A percentile compares a stretch with the other conserved stretches of the same genome.
These are phyloP conservation scores for Sciurus vulgaris DNA, from an alignment of 2,797 vertebrate genomes.

Conservation along the genomic window DNA sequence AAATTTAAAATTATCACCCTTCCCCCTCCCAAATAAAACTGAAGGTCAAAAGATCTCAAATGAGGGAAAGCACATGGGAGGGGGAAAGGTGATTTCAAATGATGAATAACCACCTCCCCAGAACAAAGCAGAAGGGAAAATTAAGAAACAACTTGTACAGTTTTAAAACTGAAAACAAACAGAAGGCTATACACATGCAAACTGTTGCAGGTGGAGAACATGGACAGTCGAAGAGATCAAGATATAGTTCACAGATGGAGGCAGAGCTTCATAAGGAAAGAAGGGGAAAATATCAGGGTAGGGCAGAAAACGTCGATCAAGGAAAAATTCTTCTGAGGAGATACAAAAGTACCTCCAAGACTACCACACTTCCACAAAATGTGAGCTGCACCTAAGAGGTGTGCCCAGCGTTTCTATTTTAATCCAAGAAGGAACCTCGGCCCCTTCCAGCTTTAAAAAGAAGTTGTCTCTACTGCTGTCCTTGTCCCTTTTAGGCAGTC, in stretches of 20 bases:
- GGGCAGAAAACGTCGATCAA: not conserved
- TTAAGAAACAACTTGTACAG: slow-evolving; percentile 60
- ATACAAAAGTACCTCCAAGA: slow-evolving; percentile 8
- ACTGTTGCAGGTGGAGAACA: slow-evolving; percentile 32
- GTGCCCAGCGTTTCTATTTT: slow-evolving; percentile 42
- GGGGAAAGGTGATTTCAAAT: slow-evolving; percentile 80
- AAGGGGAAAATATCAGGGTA: not conserved
- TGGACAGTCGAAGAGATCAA: slow-evolving; percentile 5
- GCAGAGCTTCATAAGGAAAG: slow-evolving; percentile 48
- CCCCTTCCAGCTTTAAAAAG: slow-evolving; percentile 59
- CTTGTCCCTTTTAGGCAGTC: slow-evolving; percentile 51
- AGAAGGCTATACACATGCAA: slow-evolving; percentile 57
- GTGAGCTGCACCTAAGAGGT: slow-evolving; percentile 38
- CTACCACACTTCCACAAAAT: slow-evolving; percentile 35
- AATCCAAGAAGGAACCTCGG: slow-evolving; percentile 62
- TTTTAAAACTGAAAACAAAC: slow-evolving; percentile 32
- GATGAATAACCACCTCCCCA: slow-evolving; percentile 64
- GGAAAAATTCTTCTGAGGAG: slow-evolving; percentile 57
- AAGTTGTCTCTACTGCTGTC: slow-evolving; percentile 50
- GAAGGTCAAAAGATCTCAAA: slow-evolving; percentile 75
- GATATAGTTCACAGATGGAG: slow-evolving; percentile 79
- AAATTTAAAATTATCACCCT: slow-evolving; percentile 71
- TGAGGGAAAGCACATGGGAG: slow-evolving; percentile 76
- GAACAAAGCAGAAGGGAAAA: slow-evolving; percentile 25
- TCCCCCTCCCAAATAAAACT: slow-evolving; percentile 82